Evolutionary conservation across 2,113 vertebrate genomes (phyloP), one percentile per base, ranked within the genome.

Genomic region (Crotalus viridis): DNA sequence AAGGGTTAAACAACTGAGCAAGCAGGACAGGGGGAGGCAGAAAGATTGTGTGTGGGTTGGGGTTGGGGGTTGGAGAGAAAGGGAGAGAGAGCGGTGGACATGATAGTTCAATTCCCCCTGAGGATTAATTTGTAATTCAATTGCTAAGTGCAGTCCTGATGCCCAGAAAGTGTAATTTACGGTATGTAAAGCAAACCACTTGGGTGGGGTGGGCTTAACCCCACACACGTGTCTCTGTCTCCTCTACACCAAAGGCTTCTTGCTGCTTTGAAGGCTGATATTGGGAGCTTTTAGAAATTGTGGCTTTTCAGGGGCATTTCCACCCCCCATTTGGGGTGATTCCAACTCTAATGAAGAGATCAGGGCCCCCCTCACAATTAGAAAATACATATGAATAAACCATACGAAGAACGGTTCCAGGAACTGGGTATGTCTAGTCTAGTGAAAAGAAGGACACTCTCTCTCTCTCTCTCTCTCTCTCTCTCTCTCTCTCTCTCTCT

Each of bases 41-140:
- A 43, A 56, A 59, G 19, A n/a, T 54, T 33, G 13, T 33, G 26
- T 46, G 56, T 10, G 61, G 52, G 4, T 24, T 26, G 10, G 51
- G 2, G 17, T 10, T 2, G 19, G 54, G 64, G 64, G 28, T 5
- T 15, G 64, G 28, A 33, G 64, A 6, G 64, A 33, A 28, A 69
- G 5, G 15, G 10, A 2, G 46, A 24, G 56, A 52, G 46, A 64
- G 12, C 3, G 43, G 43, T 2, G 5, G 64, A 33, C 59, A 10
- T 64, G 51, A 55, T 61, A 89, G 87, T 28, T 81, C 61, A 93
- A 91, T 91, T 81, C 85, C 89, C 59, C 88, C 39, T 91, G 90
- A 92, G 95, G 95, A 96, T 96, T 94, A 61, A 95, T 94, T 96
- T 94, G 93, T 97, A 96, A 97, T 97, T 96, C 96, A 89, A 96